Conservation (phyloP, 2,797 vertebrate genomes). For the Paguma larvata region DNA sequence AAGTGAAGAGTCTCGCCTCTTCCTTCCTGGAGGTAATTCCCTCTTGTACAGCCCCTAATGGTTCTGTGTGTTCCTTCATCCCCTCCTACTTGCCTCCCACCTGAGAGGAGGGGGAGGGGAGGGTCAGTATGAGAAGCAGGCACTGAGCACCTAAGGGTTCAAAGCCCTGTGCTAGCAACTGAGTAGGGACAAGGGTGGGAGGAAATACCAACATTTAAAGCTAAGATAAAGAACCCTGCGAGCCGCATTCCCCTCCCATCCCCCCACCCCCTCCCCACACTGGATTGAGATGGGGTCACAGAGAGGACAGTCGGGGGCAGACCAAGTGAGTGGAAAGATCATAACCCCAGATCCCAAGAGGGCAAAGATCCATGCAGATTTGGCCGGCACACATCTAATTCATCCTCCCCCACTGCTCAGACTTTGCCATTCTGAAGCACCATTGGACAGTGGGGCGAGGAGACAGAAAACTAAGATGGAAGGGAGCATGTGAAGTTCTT, state of each 20-base stretch:
- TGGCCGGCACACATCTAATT: not conserved
- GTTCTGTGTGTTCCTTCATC: not conserved
- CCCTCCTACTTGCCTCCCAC: not conserved
- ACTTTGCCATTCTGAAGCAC: not conserved
- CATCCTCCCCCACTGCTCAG: not conserved
- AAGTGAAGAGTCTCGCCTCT: not conserved
- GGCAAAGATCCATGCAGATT: not conserved
- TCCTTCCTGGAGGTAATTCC: not conserved
- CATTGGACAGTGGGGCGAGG: not conserved
- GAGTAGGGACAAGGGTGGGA: not conserved
- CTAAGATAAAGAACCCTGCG: fast-evolving
- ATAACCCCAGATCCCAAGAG: not conserved
- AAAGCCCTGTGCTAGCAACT: not conserved
- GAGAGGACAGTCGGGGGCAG: too few species aligned
- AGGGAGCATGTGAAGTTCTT: not conserved
- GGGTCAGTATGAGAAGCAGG: not conserved
- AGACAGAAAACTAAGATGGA: not conserved
- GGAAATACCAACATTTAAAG: not conserved
- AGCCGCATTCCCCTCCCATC: too few species aligned
- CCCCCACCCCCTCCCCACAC: fast-evolving
- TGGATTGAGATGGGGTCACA: fast-evolving
- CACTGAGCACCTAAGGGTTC: not conserved
- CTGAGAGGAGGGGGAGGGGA: not conserved
- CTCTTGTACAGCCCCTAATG: not conserved
- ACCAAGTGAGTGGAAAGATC: not conserved